Base-by-base conservation (phyloP, 1,140 invertebrate genomes). In the Halictus rubicundus region DNA sequence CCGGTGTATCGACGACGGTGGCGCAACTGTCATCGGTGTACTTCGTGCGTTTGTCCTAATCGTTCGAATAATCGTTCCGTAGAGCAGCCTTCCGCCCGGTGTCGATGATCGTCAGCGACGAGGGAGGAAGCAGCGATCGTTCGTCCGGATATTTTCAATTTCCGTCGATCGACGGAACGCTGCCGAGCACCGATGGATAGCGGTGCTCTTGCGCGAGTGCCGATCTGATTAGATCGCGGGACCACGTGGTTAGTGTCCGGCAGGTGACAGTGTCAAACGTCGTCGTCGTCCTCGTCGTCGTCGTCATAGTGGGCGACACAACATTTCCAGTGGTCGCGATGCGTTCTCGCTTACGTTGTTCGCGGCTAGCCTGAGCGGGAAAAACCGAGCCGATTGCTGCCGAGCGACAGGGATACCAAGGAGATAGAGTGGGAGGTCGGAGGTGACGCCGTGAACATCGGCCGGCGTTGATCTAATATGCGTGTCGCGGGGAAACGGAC, bases 391-490 rank as follows among this genome's bases (percentile, higher is more conserved):
- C 16, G 49, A 52, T 52, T 14, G 16, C 23, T 32, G 5, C 16
- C 1, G 14, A 5, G 19, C 8, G 2, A 32, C 49, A 19, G 12
- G 8, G 23, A 12, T 32, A 32, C 32, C 32, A 32, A 4, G 3
- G 32, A 32, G 32, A 3, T 32, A 3, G 32, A 32, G 32, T n/a
- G 32, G 32, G 32, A 32, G 32, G n/a, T n/a, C n/a, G 32, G 32
- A 32, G 32, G 5, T n/a, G 5, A 32, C 7, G 1, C 5, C 54
- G 42, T 19, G 19, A 1, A 1, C 16, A 79, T 37, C 2, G 7
- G n/a, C 27, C 19, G 10, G 39, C 4, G 12, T 49, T 21, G 19
- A 10, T 71, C 66, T 84, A 69, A 85, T 80, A 73, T 79, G 77
- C 52, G 49, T 46, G 32, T 9, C 52, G 64, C 37, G 61, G 12